Percentiles rank a stretch among this genome's conserved stretches.
These are phyloP conservation scores for Eurystomus gularis DNA, from an alignment of 2,113 vertebrate genomes.

Conservation along the genomic window DNA sequence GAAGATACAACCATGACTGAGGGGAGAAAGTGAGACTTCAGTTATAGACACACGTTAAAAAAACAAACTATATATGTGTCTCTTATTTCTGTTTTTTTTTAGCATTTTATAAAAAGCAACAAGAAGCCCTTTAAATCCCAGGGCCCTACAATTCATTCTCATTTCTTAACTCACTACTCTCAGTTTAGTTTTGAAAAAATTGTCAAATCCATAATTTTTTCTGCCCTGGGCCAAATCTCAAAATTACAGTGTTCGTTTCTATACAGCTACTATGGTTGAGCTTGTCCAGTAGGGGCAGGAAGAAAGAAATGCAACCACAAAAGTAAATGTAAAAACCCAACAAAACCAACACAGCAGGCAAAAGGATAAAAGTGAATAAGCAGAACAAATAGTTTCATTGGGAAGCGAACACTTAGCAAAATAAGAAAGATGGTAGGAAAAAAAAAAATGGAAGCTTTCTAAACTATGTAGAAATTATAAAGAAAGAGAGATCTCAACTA, in stretches of 20 bases:
- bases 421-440: not conserved
- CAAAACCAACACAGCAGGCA: not conserved
- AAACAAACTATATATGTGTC: not conserved
- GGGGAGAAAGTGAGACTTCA: not conserved
- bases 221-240: not conserved
- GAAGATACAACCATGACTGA: not conserved
- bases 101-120: not conserved
- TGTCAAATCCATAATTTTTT: not conserved
- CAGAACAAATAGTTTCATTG: not conserved
- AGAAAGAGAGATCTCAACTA: not conserved
- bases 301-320: not conserved
- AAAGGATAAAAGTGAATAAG: not conserved
- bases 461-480: not conserved
- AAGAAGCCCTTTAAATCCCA: not conserved
- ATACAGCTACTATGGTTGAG: not conserved
- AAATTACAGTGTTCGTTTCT: not conserved
- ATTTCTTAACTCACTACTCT: not conserved
- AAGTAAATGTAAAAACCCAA: not conserved
- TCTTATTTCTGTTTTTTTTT: not conserved
- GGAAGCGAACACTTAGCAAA: not conserved
- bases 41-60: not conserved
- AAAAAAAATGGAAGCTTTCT: not conserved
- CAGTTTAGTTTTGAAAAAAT: not conserved
- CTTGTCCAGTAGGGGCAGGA: not conserved
- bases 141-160: not conserved